Evolutionary conservation across 2,888 invertebrate genomes (phyloP), one percentile per base, ranked within the genome.

Genomic region (Napeogenes inachia): DNA sequence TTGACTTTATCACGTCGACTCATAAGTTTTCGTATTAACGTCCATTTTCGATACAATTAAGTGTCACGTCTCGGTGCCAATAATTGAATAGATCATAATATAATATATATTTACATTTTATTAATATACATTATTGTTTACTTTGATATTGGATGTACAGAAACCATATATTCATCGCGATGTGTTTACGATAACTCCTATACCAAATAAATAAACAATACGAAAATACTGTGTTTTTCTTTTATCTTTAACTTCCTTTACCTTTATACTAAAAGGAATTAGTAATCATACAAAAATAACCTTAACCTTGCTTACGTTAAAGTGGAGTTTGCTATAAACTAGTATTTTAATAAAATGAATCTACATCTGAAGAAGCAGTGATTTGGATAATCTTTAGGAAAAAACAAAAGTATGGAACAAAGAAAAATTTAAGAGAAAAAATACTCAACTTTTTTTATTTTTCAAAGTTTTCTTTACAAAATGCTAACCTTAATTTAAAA

Each of bases 61-160:
- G 76, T 80, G 76, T 81, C 81, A 50, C 30, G 77, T 79, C 77
- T 79, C 82, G 87, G 88, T 88, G 88, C 89, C 89, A 88, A 87
- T 75, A 78, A 79, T 79, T 80, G 70, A 82, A 78, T 81, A 82
- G 79, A 81, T 78, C 77, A 80, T 80, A 78, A 77, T 73, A 72
- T 69, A 71, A 77, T 73, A 72, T 69, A 71, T 73, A 81, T 88
- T 85, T 87, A 87, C 83, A 87, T 85, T 73, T 84, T 81, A 81
- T 81, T 80, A 73, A 84, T 80, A 84, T 84, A 64, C 64, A 80
- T 75, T 81, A 87, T 81, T 81, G 81, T 85, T 89, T 87, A 85
- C 79, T 87, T 89, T 89, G 84, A 85, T 87, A 87, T 83, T 82
- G 76, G 79, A 81, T 87, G 88, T 88, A 86, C 85, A 85, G 86